Evolutionary conservation across 2,797 vertebrate species (phyloP).

Genomic region (Acanthornis magna): DNA sequence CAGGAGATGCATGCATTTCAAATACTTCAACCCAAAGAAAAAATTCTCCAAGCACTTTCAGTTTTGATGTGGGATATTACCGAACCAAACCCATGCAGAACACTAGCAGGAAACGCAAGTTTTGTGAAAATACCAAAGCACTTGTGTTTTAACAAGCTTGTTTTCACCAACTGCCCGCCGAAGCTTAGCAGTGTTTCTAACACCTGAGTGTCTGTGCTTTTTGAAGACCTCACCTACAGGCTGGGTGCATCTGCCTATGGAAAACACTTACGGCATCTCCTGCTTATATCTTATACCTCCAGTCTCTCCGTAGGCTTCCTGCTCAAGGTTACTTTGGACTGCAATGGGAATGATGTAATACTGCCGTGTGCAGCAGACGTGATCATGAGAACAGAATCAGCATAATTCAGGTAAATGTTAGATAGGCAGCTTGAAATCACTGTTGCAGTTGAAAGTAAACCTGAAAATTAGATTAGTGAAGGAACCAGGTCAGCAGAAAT

Average conservation of each 20-base stretch:
- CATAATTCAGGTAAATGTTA: conserved; percentile 30
- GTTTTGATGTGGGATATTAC: not conserved
- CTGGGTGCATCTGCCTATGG: not conserved
- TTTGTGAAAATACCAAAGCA: not conserved
- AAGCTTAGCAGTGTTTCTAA: not conserved
- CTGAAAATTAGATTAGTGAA: conserved; percentile 47
- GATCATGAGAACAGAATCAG: conserved; percentile 19
- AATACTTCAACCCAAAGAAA: not conserved
- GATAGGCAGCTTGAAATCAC: conserved; percentile 25
- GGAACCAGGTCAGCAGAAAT: conserved; percentile 33
- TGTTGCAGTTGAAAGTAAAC: conserved; percentile 26
- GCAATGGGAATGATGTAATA: conserved; percentile 1
- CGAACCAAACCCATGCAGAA: not conserved
- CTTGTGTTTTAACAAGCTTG: not conserved
- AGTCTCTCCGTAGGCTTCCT: not conserved
- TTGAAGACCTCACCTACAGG: not conserved
- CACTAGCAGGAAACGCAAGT: not conserved
- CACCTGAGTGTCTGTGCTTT: not conserved
- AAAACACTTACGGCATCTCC: not conserved
- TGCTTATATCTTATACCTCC: not conserved
- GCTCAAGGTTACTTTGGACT: conserved; percentile 4
- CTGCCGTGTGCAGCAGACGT: not conserved
- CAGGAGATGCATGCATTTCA: conserved; percentile 32
- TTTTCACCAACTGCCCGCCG: not conserved
- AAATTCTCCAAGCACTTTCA: not conserved